A percentile compares a stretch with the other conserved stretches of the same genome.
phyloP scores from a whole-genome alignment of 2,797 vertebrate species.

The Onychomys torridus region DNA sequence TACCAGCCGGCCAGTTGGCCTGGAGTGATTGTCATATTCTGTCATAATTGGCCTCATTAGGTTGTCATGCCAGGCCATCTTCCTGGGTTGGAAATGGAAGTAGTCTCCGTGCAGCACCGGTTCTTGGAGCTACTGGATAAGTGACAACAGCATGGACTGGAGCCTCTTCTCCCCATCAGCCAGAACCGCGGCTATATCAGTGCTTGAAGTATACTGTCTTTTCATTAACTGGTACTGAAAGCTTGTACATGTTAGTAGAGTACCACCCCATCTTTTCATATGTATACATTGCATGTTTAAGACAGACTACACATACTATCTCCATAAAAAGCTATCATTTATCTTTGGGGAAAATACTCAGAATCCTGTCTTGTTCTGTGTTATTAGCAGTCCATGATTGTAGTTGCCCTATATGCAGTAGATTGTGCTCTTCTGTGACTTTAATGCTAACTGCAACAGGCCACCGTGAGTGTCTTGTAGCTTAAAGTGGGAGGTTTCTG shows the following conservation, averaged over 20 bases:
- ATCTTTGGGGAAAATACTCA: neutral
- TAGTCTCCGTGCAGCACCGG: neutral
- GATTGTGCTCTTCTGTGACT: too few species aligned
- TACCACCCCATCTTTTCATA: neutral
- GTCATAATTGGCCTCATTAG: neutral
- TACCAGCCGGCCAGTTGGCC: conserved; percentile 16
- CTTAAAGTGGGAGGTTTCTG: neutral
- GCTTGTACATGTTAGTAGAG: neutral
- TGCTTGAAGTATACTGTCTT: neutral
- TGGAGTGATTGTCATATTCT: conserved; percentile 1
- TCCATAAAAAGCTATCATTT: neutral
- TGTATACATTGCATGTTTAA: neutral
- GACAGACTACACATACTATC: neutral
- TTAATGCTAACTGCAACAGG: neutral
- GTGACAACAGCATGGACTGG: neutral
- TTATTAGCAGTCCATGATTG: too few species aligned
- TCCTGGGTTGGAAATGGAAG: conserved; percentile 17
- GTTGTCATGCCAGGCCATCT: neutral
- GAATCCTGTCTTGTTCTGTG: neutral
- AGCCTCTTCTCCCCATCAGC: neutral
- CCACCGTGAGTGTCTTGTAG: neutral
- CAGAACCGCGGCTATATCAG: neutral
- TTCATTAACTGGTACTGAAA: neutral
- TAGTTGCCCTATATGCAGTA: neutral
- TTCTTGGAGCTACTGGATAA: neutral